A percentile compares a stretch with the other conserved stretches of the same genome.
Evolutionary conservation across 1,140 invertebrate species (phyloP).

Genomic region (Lepidurus packardi): DNA sequence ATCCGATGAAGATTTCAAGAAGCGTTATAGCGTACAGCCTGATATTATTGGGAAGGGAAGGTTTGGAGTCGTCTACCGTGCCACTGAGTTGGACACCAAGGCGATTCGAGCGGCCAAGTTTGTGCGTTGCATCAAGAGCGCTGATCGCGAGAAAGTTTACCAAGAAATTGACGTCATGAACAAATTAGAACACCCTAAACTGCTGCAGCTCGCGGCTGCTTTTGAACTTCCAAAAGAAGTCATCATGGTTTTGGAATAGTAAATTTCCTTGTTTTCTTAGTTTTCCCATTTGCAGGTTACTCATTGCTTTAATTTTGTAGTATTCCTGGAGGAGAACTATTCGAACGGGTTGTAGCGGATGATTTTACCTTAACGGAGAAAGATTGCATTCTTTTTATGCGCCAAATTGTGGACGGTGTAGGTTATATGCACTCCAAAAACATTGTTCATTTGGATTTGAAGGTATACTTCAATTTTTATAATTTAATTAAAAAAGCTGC

Average conservation of each 20-base stretch:
- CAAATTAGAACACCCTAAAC: constrained; percentile 76
- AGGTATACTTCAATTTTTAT: constrained; percentile 47
- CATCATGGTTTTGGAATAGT: constrained; percentile 92
- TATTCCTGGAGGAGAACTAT: constrained; percentile 84
- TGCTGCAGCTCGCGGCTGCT: constrained; percentile 79
- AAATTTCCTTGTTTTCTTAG: constrained; percentile 48
- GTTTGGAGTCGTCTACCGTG: constrained; percentile 68
- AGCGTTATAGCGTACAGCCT: constrained; percentile 52
- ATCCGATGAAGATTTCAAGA: constrained; percentile 48
- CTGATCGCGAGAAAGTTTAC: constrained; percentile 76
- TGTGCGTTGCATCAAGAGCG: constrained; percentile 69
- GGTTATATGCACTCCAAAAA: constrained; percentile 80
- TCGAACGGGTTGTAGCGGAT: constrained; percentile 83
- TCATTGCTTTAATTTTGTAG: constrained; percentile 48
- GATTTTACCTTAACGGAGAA: constrained; percentile 85
- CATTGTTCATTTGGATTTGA: constrained; percentile 84
- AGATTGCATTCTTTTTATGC: constrained; percentile 83
- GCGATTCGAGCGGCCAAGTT: constrained; percentile 84
- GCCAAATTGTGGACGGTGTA: constrained; percentile 84
- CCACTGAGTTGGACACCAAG: constrained; percentile 62
- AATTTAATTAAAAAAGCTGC: constrained; percentile 28
- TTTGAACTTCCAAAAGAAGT: constrained; percentile 80
- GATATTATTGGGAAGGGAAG: constrained; percentile 76
- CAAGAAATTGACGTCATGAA: constrained; percentile 93
- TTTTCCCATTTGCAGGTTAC: constrained; percentile 27